Percentiles rank a stretch among this genome's conserved stretches.
These are phyloP conservation scores for Agrochola macilenta DNA, from an alignment of 2,888 invertebrate genomes.

Conservation along the genomic window DNA sequence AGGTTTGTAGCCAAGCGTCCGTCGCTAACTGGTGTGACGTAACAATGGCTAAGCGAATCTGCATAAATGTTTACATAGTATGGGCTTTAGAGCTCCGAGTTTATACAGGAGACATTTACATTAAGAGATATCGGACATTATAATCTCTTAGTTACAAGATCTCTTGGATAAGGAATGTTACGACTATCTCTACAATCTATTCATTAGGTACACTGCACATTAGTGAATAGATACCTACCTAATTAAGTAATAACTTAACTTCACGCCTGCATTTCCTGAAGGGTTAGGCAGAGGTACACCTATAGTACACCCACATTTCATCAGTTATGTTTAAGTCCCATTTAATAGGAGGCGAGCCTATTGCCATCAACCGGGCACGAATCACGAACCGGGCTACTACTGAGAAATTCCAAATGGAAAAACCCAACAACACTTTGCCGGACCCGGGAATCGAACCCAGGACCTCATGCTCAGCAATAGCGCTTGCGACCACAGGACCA, in stretches of 20 bases:
- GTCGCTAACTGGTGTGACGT: slow-evolving; percentile 15
- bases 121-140: slow-evolving; percentile 10
- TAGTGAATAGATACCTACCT: neutral
- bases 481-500: no score
- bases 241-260: neutral
- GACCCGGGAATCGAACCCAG: neutral
- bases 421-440: neutral
- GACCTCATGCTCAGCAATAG: neutral
- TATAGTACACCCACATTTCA: neutral
- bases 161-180: neutral
- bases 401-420: neutral
- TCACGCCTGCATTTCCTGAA: neutral
- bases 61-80: slow-evolving; percentile 52
- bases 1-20: neutral
- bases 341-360: neutral
- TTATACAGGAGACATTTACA: slow-evolving; percentile 38
- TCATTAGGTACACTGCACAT: neutral
- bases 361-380: neutral
- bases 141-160: slow-evolving; percentile 5
- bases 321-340: neutral
- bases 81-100: slow-evolving; percentile 13
- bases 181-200: neutral
- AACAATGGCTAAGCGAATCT: slow-evolving; percentile 29
- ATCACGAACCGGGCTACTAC: neutral
- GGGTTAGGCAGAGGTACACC: no score